These are phyloP conservation scores for Schizopygopsis pylzovi DNA, from an alignment of 2,797 vertebrate genomes.

Conservation along the genomic window DNA sequence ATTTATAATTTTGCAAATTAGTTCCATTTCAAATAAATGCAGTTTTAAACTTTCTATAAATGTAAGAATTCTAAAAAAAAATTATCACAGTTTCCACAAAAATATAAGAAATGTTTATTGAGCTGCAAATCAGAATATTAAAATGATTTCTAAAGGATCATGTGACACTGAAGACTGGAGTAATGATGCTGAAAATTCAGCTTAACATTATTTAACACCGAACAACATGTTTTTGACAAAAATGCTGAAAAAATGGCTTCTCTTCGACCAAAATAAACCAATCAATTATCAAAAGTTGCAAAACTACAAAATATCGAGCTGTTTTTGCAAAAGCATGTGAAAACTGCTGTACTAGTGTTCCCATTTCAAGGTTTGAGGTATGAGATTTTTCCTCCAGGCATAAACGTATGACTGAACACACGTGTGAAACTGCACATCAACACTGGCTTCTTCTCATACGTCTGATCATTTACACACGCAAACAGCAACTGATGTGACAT, in stretches of 20 bases:
- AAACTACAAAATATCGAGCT: background rate
- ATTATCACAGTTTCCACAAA: background rate
- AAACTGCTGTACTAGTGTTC: background rate
- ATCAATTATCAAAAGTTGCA: background rate
- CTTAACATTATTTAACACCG: background rate
- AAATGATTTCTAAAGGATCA: background rate
- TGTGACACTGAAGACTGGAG: background rate
- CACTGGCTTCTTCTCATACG: background rate
- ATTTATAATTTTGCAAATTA: background rate
- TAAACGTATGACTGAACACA: background rate
- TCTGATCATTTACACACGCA: background rate
- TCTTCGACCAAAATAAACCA: background rate
- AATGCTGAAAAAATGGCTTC: too few relatives aligned
- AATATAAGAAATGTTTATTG: background rate
- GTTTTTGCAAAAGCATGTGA: background rate
- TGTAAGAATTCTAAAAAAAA: background rate
- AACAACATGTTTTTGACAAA: background rate
- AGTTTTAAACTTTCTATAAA: background rate
- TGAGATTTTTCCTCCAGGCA: background rate
- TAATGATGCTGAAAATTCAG: background rate
- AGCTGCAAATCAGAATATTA: background rate
- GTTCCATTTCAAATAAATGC: background rate
- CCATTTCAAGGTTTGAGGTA: background rate
- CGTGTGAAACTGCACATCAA: background rate
- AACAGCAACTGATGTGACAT: background rate